Base-by-base conservation (phyloP, 2,888 invertebrate species). In the Keiferia lycopersicella region DNA sequence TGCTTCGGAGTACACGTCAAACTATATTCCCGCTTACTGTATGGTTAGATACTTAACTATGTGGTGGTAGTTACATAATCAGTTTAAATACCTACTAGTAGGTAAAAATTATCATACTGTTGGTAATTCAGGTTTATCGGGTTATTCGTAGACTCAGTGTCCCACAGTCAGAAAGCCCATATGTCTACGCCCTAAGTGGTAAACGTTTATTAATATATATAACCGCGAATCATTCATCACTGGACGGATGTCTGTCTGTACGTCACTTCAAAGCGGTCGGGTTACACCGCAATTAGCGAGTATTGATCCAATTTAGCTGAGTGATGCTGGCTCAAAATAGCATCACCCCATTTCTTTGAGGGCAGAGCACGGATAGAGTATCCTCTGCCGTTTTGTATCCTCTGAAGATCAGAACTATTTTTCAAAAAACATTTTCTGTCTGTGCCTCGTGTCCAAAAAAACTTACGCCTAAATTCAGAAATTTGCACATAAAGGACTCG, bases 231-330 rank as follows among this genome's bases (percentile, higher is more conserved):
- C 59, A 57, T 73, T 66, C 39, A 70, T 71, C 71, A 70, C 66
- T 50, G 64, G 62, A 64, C 71, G 71, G 69, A 71, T 69, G 72
- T 72, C 69, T 64, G 69, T 70, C 65, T 69, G 71, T 71, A 68
- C 64, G 38, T 34, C 34, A 39, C 18, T 11, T 30, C 10, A 39
- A 56, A 61, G 67, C 67, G 65, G 4, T 18, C 38, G 39, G 14
- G 38, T 58, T 58, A 58, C 39, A 11, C 11, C 16, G 10, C 58
- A 58, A 58, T 58, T 58, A 58, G 20, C n/a, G 12, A 11, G 41
- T 41, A 41, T 41, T 41, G 41, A 41, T 41, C 41, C 34, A 1
- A 34, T 34, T 34, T 41, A 41, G n/a, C 14, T 14, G 41, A 14
- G 41, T 41, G 34, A 34, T 34, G 34, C 34, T 8, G 34, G 34